A percentile compares a stretch with the other conserved stretches of the same genome.
Conservation (phyloP, 2,113 vertebrate genomes). For the Pterocles burchelli region DNA sequence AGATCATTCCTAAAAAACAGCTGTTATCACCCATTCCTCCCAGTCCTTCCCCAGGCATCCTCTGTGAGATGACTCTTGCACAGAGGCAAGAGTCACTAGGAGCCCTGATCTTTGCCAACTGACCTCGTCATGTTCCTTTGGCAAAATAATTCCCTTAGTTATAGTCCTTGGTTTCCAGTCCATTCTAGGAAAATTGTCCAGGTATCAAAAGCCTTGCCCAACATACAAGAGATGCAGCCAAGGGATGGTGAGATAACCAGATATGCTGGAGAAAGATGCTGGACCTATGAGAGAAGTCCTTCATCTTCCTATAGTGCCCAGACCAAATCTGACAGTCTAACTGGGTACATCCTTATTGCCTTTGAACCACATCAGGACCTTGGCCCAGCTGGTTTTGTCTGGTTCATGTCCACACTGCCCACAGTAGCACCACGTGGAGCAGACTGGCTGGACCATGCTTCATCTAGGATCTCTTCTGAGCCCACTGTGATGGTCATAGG, state of each 20-base stretch:
- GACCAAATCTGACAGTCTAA: neutral
- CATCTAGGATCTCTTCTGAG: neutral
- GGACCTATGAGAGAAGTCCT: neutral
- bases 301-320: rapidly evolving
- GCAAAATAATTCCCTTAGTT: neutral
- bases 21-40: neutral
- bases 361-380: neutral
- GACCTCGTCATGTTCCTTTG: neutral
- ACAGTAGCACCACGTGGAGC: rapidly evolving
- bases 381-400: neutral
- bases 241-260: neutral
- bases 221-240: neutral
- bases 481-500: neutral
- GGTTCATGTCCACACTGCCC: neutral
- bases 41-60: neutral
- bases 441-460: rapidly evolving
- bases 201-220: neutral
- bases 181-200: neutral
- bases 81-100: neutral
- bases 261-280: neutral
- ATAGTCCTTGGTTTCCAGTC: neutral
- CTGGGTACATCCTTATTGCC: neutral
- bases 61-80: neutral
- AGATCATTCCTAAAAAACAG: neutral
- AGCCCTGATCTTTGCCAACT: neutral